These are phyloP conservation scores for Rhynchotus rufescens DNA, from an alignment of 2,797 vertebrate species.

Conservation along the genomic window DNA sequence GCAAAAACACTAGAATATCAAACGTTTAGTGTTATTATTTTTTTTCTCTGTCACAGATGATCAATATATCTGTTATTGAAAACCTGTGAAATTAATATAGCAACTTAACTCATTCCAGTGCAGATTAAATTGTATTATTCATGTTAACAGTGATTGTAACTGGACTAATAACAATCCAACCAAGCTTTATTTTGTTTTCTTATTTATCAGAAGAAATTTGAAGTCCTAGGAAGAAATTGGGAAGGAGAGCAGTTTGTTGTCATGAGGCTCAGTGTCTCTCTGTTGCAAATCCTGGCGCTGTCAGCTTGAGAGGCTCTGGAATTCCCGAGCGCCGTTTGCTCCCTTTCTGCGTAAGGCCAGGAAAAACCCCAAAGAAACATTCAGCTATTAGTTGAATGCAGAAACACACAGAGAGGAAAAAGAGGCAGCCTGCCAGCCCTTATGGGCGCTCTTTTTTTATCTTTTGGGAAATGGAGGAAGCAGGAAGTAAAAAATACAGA, in stretches of 20 bases:
- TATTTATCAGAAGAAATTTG: neutral
- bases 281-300: neutral
- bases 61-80: neutral
- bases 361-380: neutral
- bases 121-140: neutral
- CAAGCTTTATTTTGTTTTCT: rapidly evolving
- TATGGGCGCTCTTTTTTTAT: neutral
- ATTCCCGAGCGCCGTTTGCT: neutral
- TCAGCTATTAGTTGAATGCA: neutral
- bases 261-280: neutral
- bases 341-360: rapidly evolving
- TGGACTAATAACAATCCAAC: neutral
- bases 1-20: neutral
- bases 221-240: neutral
- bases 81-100: neutral
- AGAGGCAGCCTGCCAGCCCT: neutral
- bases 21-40: neutral
- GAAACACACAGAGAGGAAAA: neutral
- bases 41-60: neutral
- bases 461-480: constrained; percentile 1
- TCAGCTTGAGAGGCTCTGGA: neutral
- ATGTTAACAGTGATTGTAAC: neutral
- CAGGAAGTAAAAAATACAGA: neutral
- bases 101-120: neutral
- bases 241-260: neutral